Percentiles rank a stretch among this genome's conserved stretches.
phyloP scores from a whole-genome alignment of 2,113 vertebrate genomes.

The Uria aalge region DNA sequence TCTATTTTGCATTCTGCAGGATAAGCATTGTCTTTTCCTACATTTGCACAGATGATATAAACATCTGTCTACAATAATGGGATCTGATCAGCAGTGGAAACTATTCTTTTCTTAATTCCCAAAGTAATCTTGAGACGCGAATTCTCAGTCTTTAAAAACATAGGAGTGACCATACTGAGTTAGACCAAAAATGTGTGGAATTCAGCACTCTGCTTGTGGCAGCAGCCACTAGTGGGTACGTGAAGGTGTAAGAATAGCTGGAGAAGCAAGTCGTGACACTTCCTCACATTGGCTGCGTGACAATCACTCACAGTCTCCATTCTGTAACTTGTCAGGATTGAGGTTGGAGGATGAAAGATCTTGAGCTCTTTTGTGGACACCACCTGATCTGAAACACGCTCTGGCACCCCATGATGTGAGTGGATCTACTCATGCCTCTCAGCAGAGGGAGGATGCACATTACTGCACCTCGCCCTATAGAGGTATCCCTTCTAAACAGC shows the following conservation, averaged over 20 bases:
- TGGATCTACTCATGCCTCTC: neutral
- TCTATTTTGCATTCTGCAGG: neutral
- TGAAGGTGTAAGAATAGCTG: neutral
- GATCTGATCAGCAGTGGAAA: neutral
- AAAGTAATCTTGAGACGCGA: neutral
- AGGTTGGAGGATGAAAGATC: neutral
- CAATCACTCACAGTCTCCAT: neutral
- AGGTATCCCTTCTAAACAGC: neutral
- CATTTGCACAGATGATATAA: neutral
- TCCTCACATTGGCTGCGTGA: neutral
- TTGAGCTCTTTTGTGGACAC: neutral
- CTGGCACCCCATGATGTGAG: neutral
- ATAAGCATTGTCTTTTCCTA: neutral
- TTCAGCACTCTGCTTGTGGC: neutral
- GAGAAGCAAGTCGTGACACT: neutral
- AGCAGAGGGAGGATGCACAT: neutral
- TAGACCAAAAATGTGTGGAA: neutral
- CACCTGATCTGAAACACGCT: neutral
- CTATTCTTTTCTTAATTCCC: neutral
- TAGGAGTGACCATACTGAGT: neutral
- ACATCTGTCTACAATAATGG: neutral
- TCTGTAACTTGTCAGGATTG: neutral
- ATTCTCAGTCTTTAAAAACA: neutral
- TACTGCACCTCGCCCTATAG: neutral
- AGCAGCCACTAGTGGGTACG: neutral